Evolutionary conservation across 2,888 invertebrate species (phyloP).

Genomic region (Tuta absoluta): DNA sequence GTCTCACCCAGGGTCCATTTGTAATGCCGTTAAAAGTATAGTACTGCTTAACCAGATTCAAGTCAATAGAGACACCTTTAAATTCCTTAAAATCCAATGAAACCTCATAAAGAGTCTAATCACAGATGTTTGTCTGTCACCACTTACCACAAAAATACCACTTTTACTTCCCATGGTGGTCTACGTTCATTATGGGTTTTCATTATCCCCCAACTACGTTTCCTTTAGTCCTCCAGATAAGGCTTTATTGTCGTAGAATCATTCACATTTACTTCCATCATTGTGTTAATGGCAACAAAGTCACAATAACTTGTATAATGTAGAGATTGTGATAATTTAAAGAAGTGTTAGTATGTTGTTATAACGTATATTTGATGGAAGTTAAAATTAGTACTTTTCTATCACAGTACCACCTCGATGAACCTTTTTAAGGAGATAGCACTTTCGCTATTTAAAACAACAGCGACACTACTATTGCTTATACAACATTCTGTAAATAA

Average conservation of each 20-base stretch:
- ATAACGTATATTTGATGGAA: no score
- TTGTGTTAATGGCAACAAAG: neutral
- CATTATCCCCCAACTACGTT: slow-evolving; percentile 54
- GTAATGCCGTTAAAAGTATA: no score
- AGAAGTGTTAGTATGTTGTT: no score
- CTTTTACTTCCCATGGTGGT: slow-evolving; percentile 56
- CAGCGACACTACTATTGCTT: no score
- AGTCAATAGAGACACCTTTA: neutral
- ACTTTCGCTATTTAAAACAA: no score
- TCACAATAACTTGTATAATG: neutral
- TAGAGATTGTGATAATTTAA: no score
- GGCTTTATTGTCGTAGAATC: slow-evolving; percentile 55
- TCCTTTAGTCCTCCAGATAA: slow-evolving; percentile 54
- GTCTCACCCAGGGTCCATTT: no score
- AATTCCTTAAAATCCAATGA: slow-evolving; percentile 2
- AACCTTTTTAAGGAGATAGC: no score
- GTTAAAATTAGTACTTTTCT: no score
- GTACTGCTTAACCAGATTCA: neutral
- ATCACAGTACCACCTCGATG: no score
- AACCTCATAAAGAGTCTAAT: slow-evolving; percentile 9
- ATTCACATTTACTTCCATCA: slow-evolving; percentile 46
- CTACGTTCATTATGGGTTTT: slow-evolving; percentile 40
- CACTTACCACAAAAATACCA: neutral
- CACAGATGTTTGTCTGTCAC: slow-evolving; percentile 21
- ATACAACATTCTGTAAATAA: no score